phyloP scores from a whole-genome alignment of 37 sponge, comb jelly and placozoan species.

The Oopsacas minuta region DNA sequence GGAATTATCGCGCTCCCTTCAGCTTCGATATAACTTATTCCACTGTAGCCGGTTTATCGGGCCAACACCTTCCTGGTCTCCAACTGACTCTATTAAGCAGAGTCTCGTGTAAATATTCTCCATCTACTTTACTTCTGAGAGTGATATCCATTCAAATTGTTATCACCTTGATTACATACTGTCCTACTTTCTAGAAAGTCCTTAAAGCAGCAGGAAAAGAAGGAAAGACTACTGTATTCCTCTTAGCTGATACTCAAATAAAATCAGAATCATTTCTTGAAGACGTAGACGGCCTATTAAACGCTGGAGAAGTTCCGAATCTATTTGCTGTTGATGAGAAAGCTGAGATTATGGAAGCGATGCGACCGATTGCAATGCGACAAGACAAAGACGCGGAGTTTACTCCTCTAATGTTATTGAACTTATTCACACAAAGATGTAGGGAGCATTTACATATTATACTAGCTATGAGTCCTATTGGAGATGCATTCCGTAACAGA shows the following conservation, averaged over 20 bases:
- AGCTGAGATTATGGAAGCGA: constrained; percentile 89
- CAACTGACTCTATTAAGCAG: background rate
- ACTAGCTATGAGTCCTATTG: constrained; percentile 94
- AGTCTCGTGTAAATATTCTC: background rate
- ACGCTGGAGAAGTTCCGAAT: constrained; percentile 98
- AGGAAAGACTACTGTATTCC: constrained; percentile 85
- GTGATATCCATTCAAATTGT: too few species aligned
- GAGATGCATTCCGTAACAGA: constrained; percentile 87
- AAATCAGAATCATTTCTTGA: constrained; percentile 92
- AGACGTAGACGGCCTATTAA: constrained; percentile 93
- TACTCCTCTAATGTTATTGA: constrained; percentile 89
- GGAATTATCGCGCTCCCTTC: too few species aligned
- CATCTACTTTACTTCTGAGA: too few species aligned
- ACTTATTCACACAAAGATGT: constrained; percentile 81
- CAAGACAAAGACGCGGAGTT: constrained; percentile 86
- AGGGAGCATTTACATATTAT: constrained; percentile 93
- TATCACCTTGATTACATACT: too few species aligned
- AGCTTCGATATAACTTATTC: too few species aligned
- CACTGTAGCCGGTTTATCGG: too few species aligned
- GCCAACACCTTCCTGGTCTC: too few species aligned
- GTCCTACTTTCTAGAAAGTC: background rate
- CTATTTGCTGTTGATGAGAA: constrained; percentile 87
- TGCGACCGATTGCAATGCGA: constrained; percentile 81
- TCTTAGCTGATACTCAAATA: constrained; percentile 94
- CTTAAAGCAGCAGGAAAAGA: constrained; percentile 60